Evolutionary conservation across 2,888 invertebrate genomes (phyloP), one percentile per base, ranked within the genome.

Genomic region (Lagria hirta): DNA sequence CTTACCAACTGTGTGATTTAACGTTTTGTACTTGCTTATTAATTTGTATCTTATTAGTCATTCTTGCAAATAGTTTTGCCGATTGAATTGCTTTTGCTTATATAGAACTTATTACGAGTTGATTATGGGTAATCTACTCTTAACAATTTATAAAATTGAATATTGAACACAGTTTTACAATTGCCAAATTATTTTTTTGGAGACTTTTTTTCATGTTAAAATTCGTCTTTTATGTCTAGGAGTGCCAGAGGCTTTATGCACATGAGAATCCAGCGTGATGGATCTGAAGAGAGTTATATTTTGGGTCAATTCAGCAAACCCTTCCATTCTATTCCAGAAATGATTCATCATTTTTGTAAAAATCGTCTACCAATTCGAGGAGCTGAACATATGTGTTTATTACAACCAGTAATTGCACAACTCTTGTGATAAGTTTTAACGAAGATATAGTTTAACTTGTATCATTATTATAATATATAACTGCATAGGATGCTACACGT

Each of bases 171-270:
- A n/a, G n/a, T n/a, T n/a, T n/a, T n/a, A n/a, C n/a, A n/a, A n/a
- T n/a, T n/a, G n/a, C n/a, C n/a, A n/a, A n/a, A n/a, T n/a, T n/a
- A n/a, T n/a, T n/a, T n/a, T n/a, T n/a, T n/a, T n/a, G n/a, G n/a
- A n/a, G n/a, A n/a, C n/a, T n/a, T n/a, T 33, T 21, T 36, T 43
- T 45, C 17, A 24, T 28, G 14, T 34, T 10, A 5, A 11, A 22
- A 21, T 33, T 29, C 53, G n/a, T n/a, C n/a, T n/a, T n/a, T n/a
- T n/a, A n/a, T n/a, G 52, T 77, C 16, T 73, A 96, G 96, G 74
- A 94, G 95, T 66, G 88, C 91, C 36, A 82, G 90, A 64, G 94
- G 96, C 32, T 95, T 93, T 65, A 95, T 97, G 90, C 96, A 97
- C 71, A 93, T 97, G 88, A 83, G 94, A 58, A 96, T 97, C 51